Conservation (phyloP, 2,113 vertebrate species). For the Nesoenas mayeri region DNA sequence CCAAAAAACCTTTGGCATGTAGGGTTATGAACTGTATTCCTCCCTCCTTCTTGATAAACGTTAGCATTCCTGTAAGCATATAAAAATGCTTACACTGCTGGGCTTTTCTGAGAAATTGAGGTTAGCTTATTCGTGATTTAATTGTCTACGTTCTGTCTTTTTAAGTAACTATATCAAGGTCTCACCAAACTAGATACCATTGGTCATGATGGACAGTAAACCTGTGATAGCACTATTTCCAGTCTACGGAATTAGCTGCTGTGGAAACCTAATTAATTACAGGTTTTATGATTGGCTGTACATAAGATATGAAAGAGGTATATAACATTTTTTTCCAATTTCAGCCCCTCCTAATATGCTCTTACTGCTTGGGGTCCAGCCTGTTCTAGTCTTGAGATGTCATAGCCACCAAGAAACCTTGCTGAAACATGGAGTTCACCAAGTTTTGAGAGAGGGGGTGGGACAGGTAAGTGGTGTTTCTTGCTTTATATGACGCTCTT, state of each 20-base stretch:
- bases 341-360: constrained; percentile 44
- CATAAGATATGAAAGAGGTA: not conserved
- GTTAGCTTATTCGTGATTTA: not conserved
- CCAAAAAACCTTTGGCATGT: not conserved
- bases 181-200: not conserved
- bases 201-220: not conserved
- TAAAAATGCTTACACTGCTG: not conserved
- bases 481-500: constrained; percentile 62
- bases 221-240: not conserved
- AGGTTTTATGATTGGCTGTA: not conserved
- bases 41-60: not conserved
- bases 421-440: not conserved
- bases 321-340: constrained; percentile 49
- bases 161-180: not conserved
- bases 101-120: not conserved
- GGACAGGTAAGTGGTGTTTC: constrained; percentile 64
- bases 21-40: not conserved
- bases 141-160: not conserved
- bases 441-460: constrained; percentile 40
- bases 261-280: not conserved
- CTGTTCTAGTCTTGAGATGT: constrained; percentile 44
- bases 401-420: constrained; percentile 20
- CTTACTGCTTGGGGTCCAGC: constrained; percentile 48
- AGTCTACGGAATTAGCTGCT: not conserved
- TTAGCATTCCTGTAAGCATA: not conserved